These are phyloP conservation scores for Diacarnus erythraeanus DNA, from an alignment of 37 sponge, comb jelly and placozoan species.

Conservation along the genomic window DNA sequence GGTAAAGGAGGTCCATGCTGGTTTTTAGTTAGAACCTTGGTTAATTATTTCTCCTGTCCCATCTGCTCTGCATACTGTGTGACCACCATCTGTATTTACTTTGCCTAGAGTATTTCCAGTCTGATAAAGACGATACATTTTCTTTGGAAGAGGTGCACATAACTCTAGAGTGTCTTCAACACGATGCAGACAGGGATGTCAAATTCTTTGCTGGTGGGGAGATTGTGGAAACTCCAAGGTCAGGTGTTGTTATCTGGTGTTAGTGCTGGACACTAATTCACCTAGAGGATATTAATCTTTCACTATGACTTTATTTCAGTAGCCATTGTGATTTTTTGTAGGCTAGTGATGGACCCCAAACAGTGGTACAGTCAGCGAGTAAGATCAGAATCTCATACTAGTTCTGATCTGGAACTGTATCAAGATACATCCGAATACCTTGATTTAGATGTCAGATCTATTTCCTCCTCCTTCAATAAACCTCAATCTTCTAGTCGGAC, in stretches of 20 bases:
- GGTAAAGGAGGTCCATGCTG: no score
- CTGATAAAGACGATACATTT: slow-evolving; percentile 8
- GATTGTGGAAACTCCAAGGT: slow-evolving; percentile 3
- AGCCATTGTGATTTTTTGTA: not conserved
- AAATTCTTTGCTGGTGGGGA: slow-evolving; percentile 68
- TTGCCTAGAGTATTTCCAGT: not conserved
- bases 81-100: not conserved
- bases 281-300: no score
- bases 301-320: no score
- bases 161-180: slow-evolving; percentile 37
- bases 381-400: slow-evolving; percentile 21
- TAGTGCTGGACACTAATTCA: no score
- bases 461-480: not conserved
- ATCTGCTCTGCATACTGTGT: not conserved
- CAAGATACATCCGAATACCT: slow-evolving; percentile 33
- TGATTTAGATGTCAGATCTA: not conserved
- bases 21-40: no score
- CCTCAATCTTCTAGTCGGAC: not conserved
- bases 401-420: slow-evolving; percentile 19
- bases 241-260: not conserved
- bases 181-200: slow-evolving; percentile 67
- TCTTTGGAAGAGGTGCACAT: slow-evolving; percentile 32
- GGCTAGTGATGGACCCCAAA: slow-evolving; percentile 1
- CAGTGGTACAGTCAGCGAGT: not conserved
- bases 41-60: no score